phyloP scores from a whole-genome alignment of 2,888 invertebrate genomes.

The Craniophora ligustri region DNA sequence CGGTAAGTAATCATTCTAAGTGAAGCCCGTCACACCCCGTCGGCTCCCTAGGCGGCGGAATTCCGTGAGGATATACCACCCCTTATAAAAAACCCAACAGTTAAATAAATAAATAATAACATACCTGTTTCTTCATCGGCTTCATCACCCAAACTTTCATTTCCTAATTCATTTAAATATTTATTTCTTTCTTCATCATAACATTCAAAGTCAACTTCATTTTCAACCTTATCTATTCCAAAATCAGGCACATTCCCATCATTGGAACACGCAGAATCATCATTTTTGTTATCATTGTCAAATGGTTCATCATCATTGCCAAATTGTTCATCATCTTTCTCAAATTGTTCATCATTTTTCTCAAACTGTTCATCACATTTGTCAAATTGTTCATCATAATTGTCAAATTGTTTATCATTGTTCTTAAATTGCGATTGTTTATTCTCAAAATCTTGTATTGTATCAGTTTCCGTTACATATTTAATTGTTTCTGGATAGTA shows the following conservation, averaged over 20 bases:
- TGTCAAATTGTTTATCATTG: neutral
- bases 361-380: neutral
- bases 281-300: neutral
- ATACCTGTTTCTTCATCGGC: slow-evolving; percentile 23
- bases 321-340: neutral
- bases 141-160: slow-evolving; percentile 22
- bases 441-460: neutral
- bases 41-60: too few species aligned
- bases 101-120: neutral
- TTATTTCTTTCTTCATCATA: slow-evolving; percentile 26
- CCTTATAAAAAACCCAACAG: too few species aligned
- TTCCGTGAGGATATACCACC: too few species aligned
- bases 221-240: slow-evolving; percentile 1
- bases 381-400: neutral
- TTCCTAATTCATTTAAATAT: slow-evolving; percentile 28
- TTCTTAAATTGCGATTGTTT: neutral
- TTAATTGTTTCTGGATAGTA: slow-evolving; percentile 23
- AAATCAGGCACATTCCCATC: slow-evolving; percentile 6
- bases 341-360: neutral
- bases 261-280: neutral
- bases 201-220: slow-evolving; percentile 9
- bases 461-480: slow-evolving; percentile 3
- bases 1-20: too few species aligned
- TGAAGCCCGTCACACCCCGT: too few species aligned
- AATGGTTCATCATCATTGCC: neutral